These are phyloP conservation scores for Mimas tiliae DNA, from an alignment of 2,888 invertebrate genomes.

Conservation along the genomic window DNA sequence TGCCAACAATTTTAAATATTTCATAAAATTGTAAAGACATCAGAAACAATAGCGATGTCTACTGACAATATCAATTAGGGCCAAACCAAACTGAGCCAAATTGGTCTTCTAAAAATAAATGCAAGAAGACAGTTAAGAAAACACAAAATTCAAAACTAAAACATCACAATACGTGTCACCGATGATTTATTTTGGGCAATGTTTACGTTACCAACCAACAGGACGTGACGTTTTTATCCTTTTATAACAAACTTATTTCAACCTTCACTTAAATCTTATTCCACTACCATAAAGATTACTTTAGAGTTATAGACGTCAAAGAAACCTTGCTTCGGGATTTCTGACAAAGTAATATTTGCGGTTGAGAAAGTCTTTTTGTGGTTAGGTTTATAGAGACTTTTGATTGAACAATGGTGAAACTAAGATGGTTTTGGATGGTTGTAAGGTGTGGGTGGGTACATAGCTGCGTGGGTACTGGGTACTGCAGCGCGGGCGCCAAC, in stretches of 20 bases:
- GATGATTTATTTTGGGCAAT: constrained; percentile 79
- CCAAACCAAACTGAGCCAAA: background rate
- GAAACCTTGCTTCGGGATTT: constrained; percentile 37
- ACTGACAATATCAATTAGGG: background rate
- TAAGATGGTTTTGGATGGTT: constrained; percentile 32
- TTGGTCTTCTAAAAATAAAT: constrained; percentile 52
- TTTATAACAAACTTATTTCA: constrained; percentile 9
- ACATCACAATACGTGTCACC: constrained; percentile 68
- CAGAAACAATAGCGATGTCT: background rate
- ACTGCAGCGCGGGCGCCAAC: constrained; percentile 57
- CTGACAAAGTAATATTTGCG: constrained; percentile 49
- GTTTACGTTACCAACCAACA: constrained; percentile 60
- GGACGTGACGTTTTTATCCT: constrained; percentile 25
- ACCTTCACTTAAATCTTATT: constrained; percentile 32
- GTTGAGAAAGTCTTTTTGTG: constrained; percentile 12
- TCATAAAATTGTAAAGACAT: background rate
- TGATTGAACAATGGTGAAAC: constrained; percentile 32
- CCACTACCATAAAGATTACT: constrained; percentile 35
- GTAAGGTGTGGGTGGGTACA: constrained; percentile 35
- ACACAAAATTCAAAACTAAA: constrained; percentile 59
- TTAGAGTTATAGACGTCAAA: constrained; percentile 37
- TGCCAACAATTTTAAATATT: background rate
- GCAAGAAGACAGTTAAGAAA: constrained; percentile 52
- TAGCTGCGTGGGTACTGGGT: constrained; percentile 65
- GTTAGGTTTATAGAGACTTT: background rate